Percentiles rank a stretch among this genome's conserved stretches.
These are phyloP conservation scores for Parambassis ranga DNA, from an alignment of 2,797 vertebrate species.

Conservation along the genomic window DNA sequence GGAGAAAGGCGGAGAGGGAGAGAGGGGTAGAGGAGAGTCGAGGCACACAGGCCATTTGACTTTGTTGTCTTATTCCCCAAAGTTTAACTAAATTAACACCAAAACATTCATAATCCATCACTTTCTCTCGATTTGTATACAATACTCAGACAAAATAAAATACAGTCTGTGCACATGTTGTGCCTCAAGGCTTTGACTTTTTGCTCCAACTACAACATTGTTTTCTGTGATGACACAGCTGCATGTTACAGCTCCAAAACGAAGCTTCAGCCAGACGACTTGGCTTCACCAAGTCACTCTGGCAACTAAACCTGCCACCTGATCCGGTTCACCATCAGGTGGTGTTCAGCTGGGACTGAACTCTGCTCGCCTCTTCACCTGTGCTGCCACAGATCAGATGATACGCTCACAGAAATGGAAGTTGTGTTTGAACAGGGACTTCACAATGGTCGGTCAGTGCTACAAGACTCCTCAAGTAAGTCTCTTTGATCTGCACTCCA, in stretches of 20 bases:
- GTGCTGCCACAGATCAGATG: neutral
- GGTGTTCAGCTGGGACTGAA: slow-evolving; percentile 5
- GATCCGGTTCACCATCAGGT: neutral
- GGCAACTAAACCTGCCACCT: slow-evolving; percentile 9
- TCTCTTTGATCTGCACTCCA: no score
- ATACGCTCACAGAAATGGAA: neutral
- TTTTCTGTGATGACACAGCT: slow-evolving; percentile 1
- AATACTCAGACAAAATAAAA: no score
- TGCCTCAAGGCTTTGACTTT: neutral
- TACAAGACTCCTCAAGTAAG: no score
- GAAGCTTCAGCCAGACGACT: neutral
- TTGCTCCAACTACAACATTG: neutral
- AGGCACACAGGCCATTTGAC: neutral
- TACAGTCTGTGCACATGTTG: no score
- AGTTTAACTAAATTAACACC: no score
- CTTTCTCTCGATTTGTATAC: neutral
- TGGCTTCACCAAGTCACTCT: neutral
- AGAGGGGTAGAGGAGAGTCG: neutral
- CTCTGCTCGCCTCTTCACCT: neutral
- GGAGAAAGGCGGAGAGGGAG: neutral
- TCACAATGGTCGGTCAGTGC: no score
- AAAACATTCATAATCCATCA: neutral
- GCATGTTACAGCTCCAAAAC: neutral
- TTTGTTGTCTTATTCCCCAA: slow-evolving; percentile 3
- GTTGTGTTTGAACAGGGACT: no score